Percentiles rank a stretch among this genome's conserved stretches.
phyloP scores from a whole-genome alignment of 2,888 invertebrate species.

The Miltochrista miniata region DNA sequence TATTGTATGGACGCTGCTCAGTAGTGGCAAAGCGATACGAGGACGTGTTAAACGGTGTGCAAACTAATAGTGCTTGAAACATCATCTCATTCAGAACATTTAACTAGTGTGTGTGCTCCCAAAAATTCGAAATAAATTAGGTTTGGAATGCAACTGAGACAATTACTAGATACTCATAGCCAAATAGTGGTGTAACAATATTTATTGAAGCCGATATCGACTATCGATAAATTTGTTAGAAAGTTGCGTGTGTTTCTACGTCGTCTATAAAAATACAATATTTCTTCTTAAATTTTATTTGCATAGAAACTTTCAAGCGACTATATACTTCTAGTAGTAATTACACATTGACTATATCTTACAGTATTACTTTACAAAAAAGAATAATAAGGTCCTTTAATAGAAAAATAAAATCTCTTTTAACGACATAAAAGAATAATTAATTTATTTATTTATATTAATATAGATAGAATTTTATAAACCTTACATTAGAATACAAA shows the following conservation, averaged over 20 bases:
- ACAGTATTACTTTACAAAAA: slow-evolving; percentile 69
- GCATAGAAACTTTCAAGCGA: slow-evolving; percentile 75
- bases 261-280: slow-evolving; percentile 48
- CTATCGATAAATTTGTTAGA: no score
- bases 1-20: slow-evolving; percentile 2
- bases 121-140: no score
- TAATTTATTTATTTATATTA: slow-evolving; percentile 55
- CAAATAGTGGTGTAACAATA: background rate
- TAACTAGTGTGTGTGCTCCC: background rate
- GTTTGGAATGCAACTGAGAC: no score
- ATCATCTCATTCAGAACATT: no score
- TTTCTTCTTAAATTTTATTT: slow-evolving; percentile 64
- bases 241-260: slow-evolving; percentile 13
- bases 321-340: slow-evolving; percentile 59
- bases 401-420: slow-evolving; percentile 72
- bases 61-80: background rate
- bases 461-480: slow-evolving; percentile 41
- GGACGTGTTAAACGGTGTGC: background rate
- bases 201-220: no score
- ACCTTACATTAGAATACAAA: slow-evolving; percentile 38
- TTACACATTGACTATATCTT: slow-evolving; percentile 71
- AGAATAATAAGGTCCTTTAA: slow-evolving; percentile 61
- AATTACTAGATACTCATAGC: no score
- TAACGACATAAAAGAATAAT: slow-evolving; percentile 64
- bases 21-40: background rate